Percentiles rank a stretch among this genome's conserved stretches.
phyloP scores from a whole-genome alignment of 2,113 vertebrate genomes.

The Melospiza melodia region DNA sequence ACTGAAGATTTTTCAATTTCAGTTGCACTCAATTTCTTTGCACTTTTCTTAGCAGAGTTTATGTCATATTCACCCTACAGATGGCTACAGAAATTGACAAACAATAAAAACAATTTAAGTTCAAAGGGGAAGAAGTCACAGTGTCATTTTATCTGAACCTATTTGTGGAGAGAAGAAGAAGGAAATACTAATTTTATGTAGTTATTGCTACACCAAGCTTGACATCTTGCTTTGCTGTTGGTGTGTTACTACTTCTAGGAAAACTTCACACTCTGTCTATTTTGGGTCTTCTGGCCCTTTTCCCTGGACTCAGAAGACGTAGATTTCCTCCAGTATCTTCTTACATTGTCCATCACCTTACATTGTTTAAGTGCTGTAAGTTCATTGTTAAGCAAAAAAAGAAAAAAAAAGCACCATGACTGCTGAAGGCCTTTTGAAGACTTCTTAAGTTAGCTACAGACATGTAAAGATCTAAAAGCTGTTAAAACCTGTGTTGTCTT shows the following conservation, averaged over 20 bases:
- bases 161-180: slow-evolving; percentile 44
- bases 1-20: background rate
- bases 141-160: slow-evolving; percentile 49
- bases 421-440: background rate
- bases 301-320: background rate
- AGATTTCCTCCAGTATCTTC: background rate
- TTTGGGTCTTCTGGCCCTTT: background rate
- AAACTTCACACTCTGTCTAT: background rate
- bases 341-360: background rate
- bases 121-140: slow-evolving; percentile 51
- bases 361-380: background rate
- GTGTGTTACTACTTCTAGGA: background rate
- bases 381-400: background rate
- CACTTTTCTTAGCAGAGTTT: background rate
- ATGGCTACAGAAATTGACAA: background rate
- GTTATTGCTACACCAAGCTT: background rate
- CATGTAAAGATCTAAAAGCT: background rate
- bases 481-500: background rate
- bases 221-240: background rate
- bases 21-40: background rate
- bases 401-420: background rate
- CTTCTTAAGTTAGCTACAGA: background rate
- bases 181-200: background rate
- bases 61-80: background rate
- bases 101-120: background rate